Evolutionary conservation across 2,888 invertebrate genomes (phyloP), one percentile per base, ranked within the genome.

Genomic region (Schizaphis graminum): DNA sequence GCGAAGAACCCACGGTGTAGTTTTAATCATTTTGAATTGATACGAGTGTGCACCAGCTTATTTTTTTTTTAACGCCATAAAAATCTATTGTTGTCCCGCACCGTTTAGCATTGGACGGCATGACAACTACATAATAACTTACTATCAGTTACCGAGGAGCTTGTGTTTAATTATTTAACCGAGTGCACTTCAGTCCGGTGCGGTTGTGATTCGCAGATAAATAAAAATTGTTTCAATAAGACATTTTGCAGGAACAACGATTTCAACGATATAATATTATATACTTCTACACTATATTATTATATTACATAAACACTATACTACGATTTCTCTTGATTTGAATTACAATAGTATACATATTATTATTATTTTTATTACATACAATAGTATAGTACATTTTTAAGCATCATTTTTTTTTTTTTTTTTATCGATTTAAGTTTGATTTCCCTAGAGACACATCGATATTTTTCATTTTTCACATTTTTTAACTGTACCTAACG

Each of bases 1-100:
- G 47, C 87, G 0, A 49, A 67, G 61, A n/a, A 92, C 35, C 24
- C 44, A 44, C 61, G 47, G 49, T 67, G 49, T 87, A 67, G 44
- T 67, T 92, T 87, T 88, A 49, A 92, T 92, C 49, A 88, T 92
- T 92, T 92, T 67, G 61, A 92, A 92, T 92, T 92, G 49, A 92
- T 87, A 92, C 67, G 87, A 61, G 10, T 13, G 41, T 67, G 13
- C 35, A 61, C 86, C 92, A 91, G 53, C 53, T 53, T 91, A 53
- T 91, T 77, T 91, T 77, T 84, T 77, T 91, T 91, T 53, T 56
- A 53, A 53, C 91, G 53, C 91, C 77, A 84, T 84, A 41, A 41
- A 91, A 88, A 41, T 84, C 26, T 53, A 77, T 77, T 91, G 91
- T 91, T 53, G 47, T 47, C 84, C 28, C 8, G 41, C 41, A 77